Evolutionary conservation across 2,113 vertebrate genomes (phyloP), one percentile per base, ranked within the genome.

Genomic region (Pluvianellus socialis): DNA sequence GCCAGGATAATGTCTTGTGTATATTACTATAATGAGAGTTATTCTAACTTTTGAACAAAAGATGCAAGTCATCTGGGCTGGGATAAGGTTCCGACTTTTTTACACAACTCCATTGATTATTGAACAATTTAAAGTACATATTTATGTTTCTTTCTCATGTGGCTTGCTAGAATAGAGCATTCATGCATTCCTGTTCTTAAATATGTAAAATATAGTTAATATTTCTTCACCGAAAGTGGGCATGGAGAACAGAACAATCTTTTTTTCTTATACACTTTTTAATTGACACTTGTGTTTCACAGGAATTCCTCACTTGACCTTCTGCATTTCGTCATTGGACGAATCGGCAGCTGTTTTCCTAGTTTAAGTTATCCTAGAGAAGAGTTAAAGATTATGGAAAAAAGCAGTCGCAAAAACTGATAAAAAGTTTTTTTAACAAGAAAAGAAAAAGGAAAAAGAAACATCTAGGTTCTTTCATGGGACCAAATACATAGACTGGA

Each of bases 391-490:
- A 79, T 96, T 93, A 94, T 94, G 87, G n/a, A 97, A 98, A 86
- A 73, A 98, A 98, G 65, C 94, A 87, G 75, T 97, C 65, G 33
- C 71, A 91, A 97, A 98, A 98, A 75, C 89, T 97, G 93, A 97
- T 96, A 86, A 97, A 95, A 98, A 95, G 88, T 50, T 96, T 92
- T 92, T 92, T 87, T 95, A 86, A 92, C 90, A 92, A 91, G 91
- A 90, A 97, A 92, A 79, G 68, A 86, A 82, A 96, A 88, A 96
- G 97, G 96, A 96, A 98, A 97, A 98, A 98, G 97, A 97, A 97
- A 96, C 96, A 97, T 98, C 67, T 83, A 96, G 82, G 87, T 90
- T 96, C 97, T 98, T 98, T 98, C 96, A 97, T 91, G 95, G 92
- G 86, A 95, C 97, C 97, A 97, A 98, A 97, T 96, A 98, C 96